Base-by-base conservation (phyloP, 2,113 vertebrate species). In the Vireo altiloquus region DNA sequence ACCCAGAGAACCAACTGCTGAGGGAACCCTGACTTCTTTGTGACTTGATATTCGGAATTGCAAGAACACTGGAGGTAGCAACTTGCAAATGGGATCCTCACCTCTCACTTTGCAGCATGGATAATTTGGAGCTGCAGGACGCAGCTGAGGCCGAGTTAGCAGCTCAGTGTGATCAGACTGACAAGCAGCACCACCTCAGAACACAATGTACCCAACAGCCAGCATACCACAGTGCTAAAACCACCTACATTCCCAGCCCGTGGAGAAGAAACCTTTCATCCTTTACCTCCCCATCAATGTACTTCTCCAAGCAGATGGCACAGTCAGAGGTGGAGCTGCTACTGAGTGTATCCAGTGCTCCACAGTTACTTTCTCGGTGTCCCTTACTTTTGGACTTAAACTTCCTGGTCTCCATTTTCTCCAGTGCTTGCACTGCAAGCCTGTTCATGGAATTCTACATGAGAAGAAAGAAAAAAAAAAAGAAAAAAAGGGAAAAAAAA, bases 301-400 rank as follows among this genome's bases (percentile, higher is more conserved):
- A 99, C 96, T 99, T 99, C 97, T 99, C 99, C 94, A 99, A 98
- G 95, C 99, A 99, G 98, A 99, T 99, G 97, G 99, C 99, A n/a
- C 99, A 99, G 98, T 99, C 99, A 0, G 99, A 99, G 8, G 99
- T 99, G 82, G 99, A 99, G 96, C 99, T 99, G 97, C 99, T 99
- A 97, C 99, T 99, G 93, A 99, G 98, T 0, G 99, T 99, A 94
- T 99, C 99, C n/a, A 99, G 98, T 15, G 98, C 98, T 28, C 98
- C 98, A 5, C 99, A 99, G 98, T 98, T 99, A 94, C 97, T 99
- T 96, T 99, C 99, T 6, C 98, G 98, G 90, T 97, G 98, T 60
- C 98, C 98, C 92, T 99, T 99, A 82, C 97, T 98, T 98, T 99
- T 99, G 65, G 99, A 99, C 91, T 99, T 99, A 98, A 99, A 99